These are phyloP conservation scores for Hydropsyche tenuis DNA, from an alignment of 1,140 invertebrate genomes.

Conservation along the genomic window DNA sequence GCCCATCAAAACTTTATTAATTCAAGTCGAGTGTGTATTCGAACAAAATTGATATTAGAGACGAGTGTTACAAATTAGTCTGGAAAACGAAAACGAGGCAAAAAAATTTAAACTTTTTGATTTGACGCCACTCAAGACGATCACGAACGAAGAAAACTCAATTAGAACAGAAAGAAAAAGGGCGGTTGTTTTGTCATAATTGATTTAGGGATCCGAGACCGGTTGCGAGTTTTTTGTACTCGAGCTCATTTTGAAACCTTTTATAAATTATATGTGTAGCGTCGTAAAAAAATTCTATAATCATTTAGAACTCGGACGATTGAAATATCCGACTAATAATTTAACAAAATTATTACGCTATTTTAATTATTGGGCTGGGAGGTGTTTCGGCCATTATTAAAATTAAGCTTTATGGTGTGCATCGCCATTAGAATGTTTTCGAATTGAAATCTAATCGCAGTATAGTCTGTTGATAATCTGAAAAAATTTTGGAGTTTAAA, in stretches of 20 bases:
- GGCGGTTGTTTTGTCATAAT: slow-evolving; percentile 40
- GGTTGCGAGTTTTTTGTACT: slow-evolving; percentile 27
- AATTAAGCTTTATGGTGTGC: too few relatives aligned
- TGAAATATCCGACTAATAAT: slow-evolving; percentile 10
- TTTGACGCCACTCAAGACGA: slow-evolving; percentile 25
- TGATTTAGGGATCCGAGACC: slow-evolving; percentile 38
- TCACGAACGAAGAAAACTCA: slow-evolving; percentile 42
- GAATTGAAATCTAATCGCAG: background rate
- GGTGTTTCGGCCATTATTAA: too few relatives aligned
- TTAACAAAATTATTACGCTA: background rate
- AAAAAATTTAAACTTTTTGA: background rate
- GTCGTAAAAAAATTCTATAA: slow-evolving; percentile 4
- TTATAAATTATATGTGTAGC: slow-evolving; percentile 1
- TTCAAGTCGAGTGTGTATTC: too few relatives aligned
- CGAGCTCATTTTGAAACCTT: slow-evolving; percentile 9
- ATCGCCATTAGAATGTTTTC: background rate
- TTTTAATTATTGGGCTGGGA: too few relatives aligned
- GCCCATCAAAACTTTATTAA: too few relatives aligned
- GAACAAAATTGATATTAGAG: background rate
- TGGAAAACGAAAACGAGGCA: background rate
- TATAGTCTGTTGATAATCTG: background rate
- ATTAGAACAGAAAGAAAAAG: slow-evolving; percentile 40
- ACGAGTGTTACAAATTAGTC: slow-evolving; percentile 12
- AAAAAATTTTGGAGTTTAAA: too few relatives aligned
- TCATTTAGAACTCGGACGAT: background rate